Base-by-base conservation (phyloP, 2,113 vertebrate species). In the Rhynchomys soricoides region DNA sequence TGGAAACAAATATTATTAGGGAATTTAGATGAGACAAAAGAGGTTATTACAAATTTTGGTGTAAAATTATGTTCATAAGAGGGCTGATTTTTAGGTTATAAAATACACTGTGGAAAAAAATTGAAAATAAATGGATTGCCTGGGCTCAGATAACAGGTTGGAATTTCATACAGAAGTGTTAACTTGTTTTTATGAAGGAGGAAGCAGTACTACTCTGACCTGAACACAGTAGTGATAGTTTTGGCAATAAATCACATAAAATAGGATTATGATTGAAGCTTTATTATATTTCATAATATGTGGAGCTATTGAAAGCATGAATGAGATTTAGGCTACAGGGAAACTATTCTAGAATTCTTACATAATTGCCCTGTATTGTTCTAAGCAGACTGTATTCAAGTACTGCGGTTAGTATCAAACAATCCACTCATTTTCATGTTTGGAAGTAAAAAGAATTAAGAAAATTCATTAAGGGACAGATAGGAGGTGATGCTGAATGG, bases 1-100 rank as follows among this genome's bases (percentile, higher is more conserved):
- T n/a, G 57, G 52, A 85, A 91, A 94, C 12, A 92, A 66, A 90
- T 71, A 79, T 31, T 66, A 79, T 52, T 89, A 24, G 71, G 71
- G 11, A 85, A 85, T 91, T 78, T 57, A 86, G 37, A 93, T 70
- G 22, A 94, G 91, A 52, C 15, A 81, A 77, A 92, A 86, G 6
- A 95, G 12, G n/a, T 6, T 43, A 70, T n/a, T 64, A 83, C 22
- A 90, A 70, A 52, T 16, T 94, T 81, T 34, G 59, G 68, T 16
- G 26, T 86, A 90, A 71, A 4, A 24, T 1, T 71, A 91, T 81
- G 29, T 17, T 93, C 7, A 29, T 26, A 4, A 4, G 50, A 66
- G 13, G 45, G 37, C 59, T 26, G 45, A 26, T 10, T 66, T 62
- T 0, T 13, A 96, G 3, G n/a, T 19, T 70, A 77, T 90, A 87